phyloP scores from a whole-genome alignment of 2,113 vertebrate species.

The Strix uralensis region DNA sequence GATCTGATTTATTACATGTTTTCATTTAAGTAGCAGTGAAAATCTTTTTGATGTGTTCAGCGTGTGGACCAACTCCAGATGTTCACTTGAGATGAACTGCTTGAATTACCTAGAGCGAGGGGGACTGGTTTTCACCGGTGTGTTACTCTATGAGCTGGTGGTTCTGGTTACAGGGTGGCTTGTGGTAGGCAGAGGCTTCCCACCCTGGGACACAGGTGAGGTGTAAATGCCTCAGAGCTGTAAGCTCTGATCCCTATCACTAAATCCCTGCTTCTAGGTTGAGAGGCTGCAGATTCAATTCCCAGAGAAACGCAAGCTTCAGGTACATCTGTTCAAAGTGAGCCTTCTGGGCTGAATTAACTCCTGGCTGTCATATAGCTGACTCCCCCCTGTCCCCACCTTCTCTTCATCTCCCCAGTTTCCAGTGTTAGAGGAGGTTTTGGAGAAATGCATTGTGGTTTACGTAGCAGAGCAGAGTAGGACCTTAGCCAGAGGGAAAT shows the following conservation, averaged over 20 bases:
- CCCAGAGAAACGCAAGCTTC: background rate
- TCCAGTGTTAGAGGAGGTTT: background rate
- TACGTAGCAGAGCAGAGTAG: background rate
- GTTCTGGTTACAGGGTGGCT: background rate
- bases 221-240: background rate
- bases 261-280: background rate
- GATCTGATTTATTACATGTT: background rate
- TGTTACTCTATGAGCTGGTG: background rate
- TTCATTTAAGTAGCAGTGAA: background rate
- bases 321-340: background rate
- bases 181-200: background rate
- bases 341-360: background rate
- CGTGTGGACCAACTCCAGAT: background rate
- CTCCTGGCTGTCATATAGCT: background rate
- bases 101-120: background rate
- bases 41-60: background rate
- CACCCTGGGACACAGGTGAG: background rate
- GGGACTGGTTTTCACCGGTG: background rate
- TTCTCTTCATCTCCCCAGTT: background rate
- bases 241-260: background rate
- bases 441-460: background rate
- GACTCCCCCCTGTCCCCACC: background rate
- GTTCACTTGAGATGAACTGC: background rate
- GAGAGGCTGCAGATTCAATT: background rate
- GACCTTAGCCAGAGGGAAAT: background rate